Evolutionary conservation across 2,797 vertebrate species (phyloP).

Genomic region (Macropodus opercularis): DNA sequence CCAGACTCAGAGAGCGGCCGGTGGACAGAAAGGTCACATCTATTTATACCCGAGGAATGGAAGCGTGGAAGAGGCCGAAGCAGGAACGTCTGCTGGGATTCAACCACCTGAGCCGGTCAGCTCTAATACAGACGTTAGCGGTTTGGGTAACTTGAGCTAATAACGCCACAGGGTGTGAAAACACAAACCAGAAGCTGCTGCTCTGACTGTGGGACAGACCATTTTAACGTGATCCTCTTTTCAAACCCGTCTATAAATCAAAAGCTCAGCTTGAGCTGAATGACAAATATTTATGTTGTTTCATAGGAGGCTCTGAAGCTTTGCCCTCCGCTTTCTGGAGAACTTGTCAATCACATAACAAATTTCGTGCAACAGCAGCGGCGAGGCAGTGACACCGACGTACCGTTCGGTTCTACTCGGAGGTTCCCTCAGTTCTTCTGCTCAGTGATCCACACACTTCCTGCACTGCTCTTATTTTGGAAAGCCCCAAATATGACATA

Average conservation of each 20-base stretch:
- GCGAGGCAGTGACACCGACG: conserved; percentile 1
- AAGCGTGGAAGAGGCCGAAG: no score
- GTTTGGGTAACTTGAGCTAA: no score
- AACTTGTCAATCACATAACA: conserved; percentile 7
- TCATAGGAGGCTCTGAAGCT: not conserved
- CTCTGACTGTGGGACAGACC: no score
- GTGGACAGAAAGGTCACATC: not conserved
- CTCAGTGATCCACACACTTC: not conserved
- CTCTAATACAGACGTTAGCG: no score
- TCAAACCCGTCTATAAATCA: not conserved
- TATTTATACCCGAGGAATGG: no score
- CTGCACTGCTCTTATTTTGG: not conserved
- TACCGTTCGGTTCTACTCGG: no score
- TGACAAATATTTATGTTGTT: not conserved
- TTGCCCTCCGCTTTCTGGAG: not conserved
- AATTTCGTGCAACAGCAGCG: conserved; percentile 5
- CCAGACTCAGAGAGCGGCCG: not conserved
- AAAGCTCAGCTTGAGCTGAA: not conserved
- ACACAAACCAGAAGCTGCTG: no score
- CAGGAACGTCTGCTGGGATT: no score
- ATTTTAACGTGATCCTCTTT: no score
- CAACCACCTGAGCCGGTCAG: no score
- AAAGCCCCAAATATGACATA: not conserved
- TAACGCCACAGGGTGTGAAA: no score
- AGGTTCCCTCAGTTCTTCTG: not conserved